Evolutionary conservation across 2,113 vertebrate genomes (phyloP), one percentile per base, ranked within the genome.

Genomic region (Tamias sibiricus): DNA sequence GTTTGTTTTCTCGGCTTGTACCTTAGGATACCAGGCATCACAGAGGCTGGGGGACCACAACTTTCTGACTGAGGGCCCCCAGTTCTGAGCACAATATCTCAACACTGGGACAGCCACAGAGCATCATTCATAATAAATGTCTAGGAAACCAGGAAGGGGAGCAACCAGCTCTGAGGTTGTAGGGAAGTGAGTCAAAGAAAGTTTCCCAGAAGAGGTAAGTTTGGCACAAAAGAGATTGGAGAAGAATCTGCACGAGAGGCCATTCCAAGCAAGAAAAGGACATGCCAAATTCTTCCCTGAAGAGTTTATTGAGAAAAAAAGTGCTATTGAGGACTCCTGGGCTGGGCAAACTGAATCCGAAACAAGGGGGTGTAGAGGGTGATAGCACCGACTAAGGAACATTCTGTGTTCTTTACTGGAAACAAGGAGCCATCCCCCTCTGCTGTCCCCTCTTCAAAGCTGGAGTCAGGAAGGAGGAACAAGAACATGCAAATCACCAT

Each of bases 401-500:
- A 44, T 49, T 52, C 75, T 14, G 16, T 64, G 28, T 62, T 66
- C 17, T 52, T 49, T 35, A 16, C 83, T 59, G 8, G 81, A 49
- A 95, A 66, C 66, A 22, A 2, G 8, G 37, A 74, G n/a, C 66
- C 37, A 17, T 71, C 24, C 72, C 64, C 7, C 20, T 16, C 83
- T 81, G 66, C 59, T 52, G 82, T 44, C 30, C 75, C 68, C 28
- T 79, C 52, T 54, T 49, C 80, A 71, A 44, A 94, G 87, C 93
- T 42, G 40, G 32, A 12, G 75, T 87, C 71, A 40, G 42, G 40
- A 96, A 57, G 72, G 37, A 3, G 16, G 59, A 95, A 42, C 0
- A 5, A 84, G 90, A 81, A 79, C 52, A 83, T 95, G 90, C 94
- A 97, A 94, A 97, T 92, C 74, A 66, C 92, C 95, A 85, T 90